phyloP scores from a whole-genome alignment of 23 tunicate genomes.

The Trididemnum nubilum region DNA sequence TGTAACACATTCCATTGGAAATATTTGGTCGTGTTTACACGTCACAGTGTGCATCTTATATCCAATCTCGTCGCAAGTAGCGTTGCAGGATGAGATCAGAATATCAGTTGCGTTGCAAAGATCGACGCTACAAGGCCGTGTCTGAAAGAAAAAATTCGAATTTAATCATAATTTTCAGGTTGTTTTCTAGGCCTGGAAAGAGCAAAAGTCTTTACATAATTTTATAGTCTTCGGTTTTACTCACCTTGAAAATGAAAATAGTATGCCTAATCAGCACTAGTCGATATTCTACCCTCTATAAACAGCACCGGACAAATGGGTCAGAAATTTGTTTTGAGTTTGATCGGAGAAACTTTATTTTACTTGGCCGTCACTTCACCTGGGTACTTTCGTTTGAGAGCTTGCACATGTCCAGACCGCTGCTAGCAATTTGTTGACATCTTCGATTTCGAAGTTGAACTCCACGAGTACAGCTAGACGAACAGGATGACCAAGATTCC shows the following conservation, averaged over 20 bases:
- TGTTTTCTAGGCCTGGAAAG: no score
- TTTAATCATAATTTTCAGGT: no score
- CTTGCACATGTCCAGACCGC: not conserved
- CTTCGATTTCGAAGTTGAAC: not conserved
- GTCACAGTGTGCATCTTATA: not conserved
- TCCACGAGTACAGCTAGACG: not conserved
- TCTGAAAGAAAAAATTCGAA: not conserved
- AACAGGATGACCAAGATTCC: conserved; percentile 14
- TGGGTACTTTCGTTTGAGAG: not conserved
- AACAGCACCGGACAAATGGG: no score
- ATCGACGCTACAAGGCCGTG: not conserved
- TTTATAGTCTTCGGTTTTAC: no score
- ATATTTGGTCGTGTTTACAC: not conserved
- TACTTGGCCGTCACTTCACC: no score
- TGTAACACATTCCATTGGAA: no score
- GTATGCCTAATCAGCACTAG: no score
- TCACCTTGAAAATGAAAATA: no score
- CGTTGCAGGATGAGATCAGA: not conserved
- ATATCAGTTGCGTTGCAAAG: not conserved
- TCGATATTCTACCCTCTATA: no score
- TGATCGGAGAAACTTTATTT: no score
- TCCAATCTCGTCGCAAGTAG: conserved; percentile 11
- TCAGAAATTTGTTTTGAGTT: no score
- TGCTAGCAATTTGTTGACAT: not conserved
- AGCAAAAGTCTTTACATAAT: no score